Percentiles rank a stretch among this genome's conserved stretches.
Evolutionary conservation across 1,140 invertebrate genomes (phyloP).

Genomic region (Aporrectodea caliginosa): DNA sequence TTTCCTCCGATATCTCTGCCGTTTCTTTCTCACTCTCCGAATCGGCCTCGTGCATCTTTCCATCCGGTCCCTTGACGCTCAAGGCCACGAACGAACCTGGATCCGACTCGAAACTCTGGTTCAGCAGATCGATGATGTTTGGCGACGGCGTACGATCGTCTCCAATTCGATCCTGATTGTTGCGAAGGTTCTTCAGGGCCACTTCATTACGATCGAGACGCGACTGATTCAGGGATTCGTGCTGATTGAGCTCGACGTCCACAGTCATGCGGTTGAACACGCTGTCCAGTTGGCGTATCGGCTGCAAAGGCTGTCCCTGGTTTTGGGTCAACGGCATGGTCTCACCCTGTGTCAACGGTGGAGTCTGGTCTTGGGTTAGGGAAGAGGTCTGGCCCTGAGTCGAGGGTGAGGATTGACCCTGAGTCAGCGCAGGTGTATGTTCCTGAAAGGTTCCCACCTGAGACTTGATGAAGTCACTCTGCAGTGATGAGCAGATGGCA

Average conservation of each 20-base stretch:
- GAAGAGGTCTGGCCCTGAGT: no score
- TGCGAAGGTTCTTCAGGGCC: slow-evolving; percentile 11
- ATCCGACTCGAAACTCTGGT: neutral
- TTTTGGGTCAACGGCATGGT: no score
- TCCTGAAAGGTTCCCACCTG: no score
- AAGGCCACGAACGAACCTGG: neutral
- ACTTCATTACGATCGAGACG: neutral
- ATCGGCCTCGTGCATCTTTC: neutral
- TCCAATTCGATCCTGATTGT: slow-evolving; percentile 12
- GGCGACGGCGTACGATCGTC: slow-evolving; percentile 8
- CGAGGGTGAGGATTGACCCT: no score
- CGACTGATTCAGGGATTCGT: neutral
- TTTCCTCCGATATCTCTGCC: slow-evolving; percentile 21
- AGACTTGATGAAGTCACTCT: no score
- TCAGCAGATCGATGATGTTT: slow-evolving; percentile 12
- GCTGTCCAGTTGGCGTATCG: neutral
- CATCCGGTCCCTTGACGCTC: slow-evolving; percentile 3
- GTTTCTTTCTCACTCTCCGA: slow-evolving; percentile 27
- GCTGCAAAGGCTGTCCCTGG: neutral
- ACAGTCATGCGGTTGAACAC: neutral
- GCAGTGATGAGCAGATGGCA: no score
- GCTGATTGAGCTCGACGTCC: neutral
- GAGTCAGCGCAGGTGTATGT: no score
- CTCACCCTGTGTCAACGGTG: no score
- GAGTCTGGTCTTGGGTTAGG: no score